Percentiles rank a stretch among this genome's conserved stretches.
Conservation (phyloP, 2,113 vertebrate genomes). For the Scolopax mira region DNA sequence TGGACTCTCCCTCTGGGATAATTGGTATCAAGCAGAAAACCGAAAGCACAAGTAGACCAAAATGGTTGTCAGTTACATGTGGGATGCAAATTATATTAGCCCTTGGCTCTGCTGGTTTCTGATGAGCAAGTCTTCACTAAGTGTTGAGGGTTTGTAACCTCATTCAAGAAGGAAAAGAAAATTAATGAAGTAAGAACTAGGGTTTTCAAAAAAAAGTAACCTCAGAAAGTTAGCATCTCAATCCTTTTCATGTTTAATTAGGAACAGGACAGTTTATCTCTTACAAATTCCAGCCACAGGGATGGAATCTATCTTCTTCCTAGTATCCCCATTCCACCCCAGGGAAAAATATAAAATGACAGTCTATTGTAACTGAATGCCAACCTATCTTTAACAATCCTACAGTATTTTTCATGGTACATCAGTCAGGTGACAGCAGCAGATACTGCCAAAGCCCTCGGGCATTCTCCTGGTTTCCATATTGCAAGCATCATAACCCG, state of each 20-base stretch:
- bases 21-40: background rate
- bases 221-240: background rate
- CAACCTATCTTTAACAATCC: background rate
- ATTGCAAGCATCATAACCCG: background rate
- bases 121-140: background rate
- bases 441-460: background rate
- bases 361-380: background rate
- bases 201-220: background rate
- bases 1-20: background rate
- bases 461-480: background rate
- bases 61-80: fast-evolving
- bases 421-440: background rate
- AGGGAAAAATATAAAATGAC: background rate
- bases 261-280: background rate
- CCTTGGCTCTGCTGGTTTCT: background rate
- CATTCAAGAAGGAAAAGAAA: background rate
- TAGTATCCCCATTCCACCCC: background rate
- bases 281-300: background rate
- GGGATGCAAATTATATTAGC: background rate
- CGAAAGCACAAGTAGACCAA: background rate
- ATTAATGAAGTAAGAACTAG: background rate
- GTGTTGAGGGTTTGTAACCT: background rate
- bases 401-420: background rate
- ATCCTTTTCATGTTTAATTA: background rate
- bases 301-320: background rate